A percentile compares a stretch with the other conserved stretches of the same genome.
Evolutionary conservation across 2,888 invertebrate species (phyloP).

Genomic region (Drosophila yooni): DNA sequence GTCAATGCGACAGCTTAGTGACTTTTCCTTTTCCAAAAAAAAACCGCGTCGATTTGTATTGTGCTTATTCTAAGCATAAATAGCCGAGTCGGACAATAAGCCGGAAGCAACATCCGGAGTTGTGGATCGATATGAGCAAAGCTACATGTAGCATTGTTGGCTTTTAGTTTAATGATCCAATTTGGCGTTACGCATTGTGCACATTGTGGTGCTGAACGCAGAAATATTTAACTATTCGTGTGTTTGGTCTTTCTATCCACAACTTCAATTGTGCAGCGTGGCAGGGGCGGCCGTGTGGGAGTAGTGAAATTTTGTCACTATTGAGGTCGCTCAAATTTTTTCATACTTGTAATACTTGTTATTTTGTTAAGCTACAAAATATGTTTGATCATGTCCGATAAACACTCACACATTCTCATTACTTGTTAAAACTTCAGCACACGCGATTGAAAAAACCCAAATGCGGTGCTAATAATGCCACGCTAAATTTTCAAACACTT

Average conservation of each 20-base stretch:
- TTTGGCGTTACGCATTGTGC: conserved; percentile 81
- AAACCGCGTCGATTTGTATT: conserved; percentile 40
- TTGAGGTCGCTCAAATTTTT: conserved; percentile 66
- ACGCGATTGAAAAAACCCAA: conserved; percentile 49
- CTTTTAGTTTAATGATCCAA: conserved; percentile 77
- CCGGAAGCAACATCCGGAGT: conserved; percentile 84
- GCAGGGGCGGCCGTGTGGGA: not conserved
- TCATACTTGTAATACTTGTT: conserved; percentile 23
- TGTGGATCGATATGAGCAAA: conserved; percentile 76
- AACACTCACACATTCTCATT: conserved; percentile 10
- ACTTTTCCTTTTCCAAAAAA: conserved; percentile 36
- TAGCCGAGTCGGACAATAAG: conserved; percentile 75
- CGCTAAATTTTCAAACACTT: conserved; percentile 22
- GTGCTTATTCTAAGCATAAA: conserved; percentile 70
- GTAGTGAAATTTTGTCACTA: conserved; percentile 56
- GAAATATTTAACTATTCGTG: conserved; percentile 61
- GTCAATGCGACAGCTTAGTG: conserved; percentile 53
- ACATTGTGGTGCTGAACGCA: conserved; percentile 62
- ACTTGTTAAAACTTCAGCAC: conserved; percentile 25
- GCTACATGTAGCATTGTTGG: conserved; percentile 68
- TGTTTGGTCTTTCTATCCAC: conserved; percentile 27
- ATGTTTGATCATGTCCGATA: conserved; percentile 64
- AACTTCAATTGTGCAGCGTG: conserved; percentile 10
- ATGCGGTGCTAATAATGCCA: conserved; percentile 55
- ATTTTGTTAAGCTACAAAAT: conserved; percentile 51